A percentile compares a stretch with the other conserved stretches of the same genome.
phyloP scores from a whole-genome alignment of 1,140 invertebrate species.

The Sycophaga agraensis region DNA sequence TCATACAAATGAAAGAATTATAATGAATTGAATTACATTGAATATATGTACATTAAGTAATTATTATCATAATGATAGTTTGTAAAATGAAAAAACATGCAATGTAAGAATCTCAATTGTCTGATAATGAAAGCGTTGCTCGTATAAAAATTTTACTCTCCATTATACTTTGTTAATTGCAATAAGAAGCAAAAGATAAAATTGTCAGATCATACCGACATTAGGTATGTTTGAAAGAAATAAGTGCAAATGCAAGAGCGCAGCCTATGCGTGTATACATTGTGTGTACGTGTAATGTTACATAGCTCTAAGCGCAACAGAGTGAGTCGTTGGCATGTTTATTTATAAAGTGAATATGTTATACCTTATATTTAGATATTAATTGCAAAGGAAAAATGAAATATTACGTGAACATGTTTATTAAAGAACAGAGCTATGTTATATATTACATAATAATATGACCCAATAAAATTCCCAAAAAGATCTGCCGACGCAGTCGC shows the following conservation, averaged over 20 bases:
- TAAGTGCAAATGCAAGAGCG: conserved; percentile 33
- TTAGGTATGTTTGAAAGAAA: conserved; percentile 20
- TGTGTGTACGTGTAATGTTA: conserved; percentile 27
- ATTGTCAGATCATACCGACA: conserved; percentile 14
- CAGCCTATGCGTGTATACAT: conserved; percentile 42
- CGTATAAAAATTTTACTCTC: conserved; percentile 14
- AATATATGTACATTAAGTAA: conserved; percentile 31
- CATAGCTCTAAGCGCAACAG: conserved; percentile 28
- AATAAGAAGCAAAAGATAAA: background rate
- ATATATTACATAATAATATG: conserved; percentile 16
- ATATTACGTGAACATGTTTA: conserved; percentile 22
- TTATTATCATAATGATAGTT: conserved; percentile 17
- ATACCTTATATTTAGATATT: conserved; percentile 15
- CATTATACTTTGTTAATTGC: conserved; percentile 12
- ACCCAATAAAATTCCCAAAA: conserved; percentile 15
- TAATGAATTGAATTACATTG: conserved; percentile 20
- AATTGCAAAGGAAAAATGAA: conserved; percentile 11
- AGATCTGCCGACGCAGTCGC: conserved; percentile 16
- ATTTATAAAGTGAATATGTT: conserved; percentile 24
- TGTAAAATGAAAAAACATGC: conserved; percentile 13
- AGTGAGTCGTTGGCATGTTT: conserved; percentile 29
- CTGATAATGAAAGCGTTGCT: conserved; percentile 18
- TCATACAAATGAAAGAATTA: conserved; percentile 22
- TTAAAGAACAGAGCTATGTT: conserved; percentile 26
- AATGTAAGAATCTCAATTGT: conserved; percentile 30